Percentiles rank a stretch among this genome's conserved stretches.
Conservation (phyloP, 2,888 invertebrate species). For the Drosophila maculinotata region DNA sequence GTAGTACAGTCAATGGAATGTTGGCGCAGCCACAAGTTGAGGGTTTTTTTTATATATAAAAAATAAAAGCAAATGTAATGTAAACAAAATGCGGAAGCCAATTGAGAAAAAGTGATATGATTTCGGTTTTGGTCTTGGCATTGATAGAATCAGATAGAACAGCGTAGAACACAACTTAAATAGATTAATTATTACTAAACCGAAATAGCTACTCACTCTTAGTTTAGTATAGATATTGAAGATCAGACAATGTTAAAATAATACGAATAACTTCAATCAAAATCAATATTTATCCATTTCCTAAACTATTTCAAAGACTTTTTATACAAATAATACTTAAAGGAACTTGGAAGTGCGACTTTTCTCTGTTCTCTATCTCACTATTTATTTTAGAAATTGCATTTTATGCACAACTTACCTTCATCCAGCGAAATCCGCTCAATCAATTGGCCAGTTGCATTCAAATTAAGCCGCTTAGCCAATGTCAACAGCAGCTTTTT, state of each 20-base stretch:
- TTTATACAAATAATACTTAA: no score
- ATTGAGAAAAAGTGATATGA: constrained; percentile 49
- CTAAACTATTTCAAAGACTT: no score
- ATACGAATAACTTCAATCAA: no score
- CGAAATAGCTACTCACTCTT: no score
- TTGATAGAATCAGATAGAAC: constrained; percentile 19
- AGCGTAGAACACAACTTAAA: background rate
- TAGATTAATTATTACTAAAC: no score
- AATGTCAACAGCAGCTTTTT: constrained; percentile 38
- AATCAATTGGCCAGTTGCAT: constrained; percentile 43
- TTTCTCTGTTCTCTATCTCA: background rate
- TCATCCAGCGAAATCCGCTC: constrained; percentile 9
- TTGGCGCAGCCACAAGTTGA: constrained; percentile 52
- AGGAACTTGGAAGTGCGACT: no score
- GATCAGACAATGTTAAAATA: no score
- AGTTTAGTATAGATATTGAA: no score
- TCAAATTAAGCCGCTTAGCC: constrained; percentile 66
- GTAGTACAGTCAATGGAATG: constrained; percentile 55
- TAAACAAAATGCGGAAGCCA: constrained; percentile 62
- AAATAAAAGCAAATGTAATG: constrained; percentile 23
- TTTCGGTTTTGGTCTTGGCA: constrained; percentile 44
- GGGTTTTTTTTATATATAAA: constrained; percentile 21
- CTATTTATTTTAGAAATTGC: constrained; percentile 53
- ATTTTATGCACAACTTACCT: constrained; percentile 60
- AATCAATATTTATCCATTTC: no score